phyloP scores from a whole-genome alignment of 2,113 vertebrate species.

The Tetrax tetrax region DNA sequence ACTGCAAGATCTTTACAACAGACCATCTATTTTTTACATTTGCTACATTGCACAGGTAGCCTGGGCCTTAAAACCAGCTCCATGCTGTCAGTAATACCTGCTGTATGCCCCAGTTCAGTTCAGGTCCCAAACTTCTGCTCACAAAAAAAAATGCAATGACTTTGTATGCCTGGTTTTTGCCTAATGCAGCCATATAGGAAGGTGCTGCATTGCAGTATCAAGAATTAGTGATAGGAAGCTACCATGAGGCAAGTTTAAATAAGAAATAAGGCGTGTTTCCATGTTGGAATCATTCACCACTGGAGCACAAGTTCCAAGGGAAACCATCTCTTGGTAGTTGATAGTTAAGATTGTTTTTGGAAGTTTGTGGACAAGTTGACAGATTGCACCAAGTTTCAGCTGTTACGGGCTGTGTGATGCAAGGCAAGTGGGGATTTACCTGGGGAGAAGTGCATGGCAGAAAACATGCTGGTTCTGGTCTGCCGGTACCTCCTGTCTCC shows the following conservation, averaged over 20 bases:
- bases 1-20: neutral
- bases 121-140: neutral
- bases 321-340: neutral
- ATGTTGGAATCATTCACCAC: neutral
- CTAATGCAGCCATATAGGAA: neutral
- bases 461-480: neutral
- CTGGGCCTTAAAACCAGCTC: neutral
- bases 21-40: neutral
- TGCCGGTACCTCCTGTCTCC: neutral
- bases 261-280: neutral
- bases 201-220: neutral
- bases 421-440: neutral
- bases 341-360: neutral
- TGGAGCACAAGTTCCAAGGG: neutral
- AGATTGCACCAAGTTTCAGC: neutral
- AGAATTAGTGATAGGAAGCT: neutral
- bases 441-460: neutral
- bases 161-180: neutral
- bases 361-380: neutral
- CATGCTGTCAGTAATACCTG: neutral
- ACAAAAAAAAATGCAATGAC: rapidly evolving
- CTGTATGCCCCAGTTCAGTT: neutral
- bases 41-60: neutral
- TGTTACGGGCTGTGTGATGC: neutral
- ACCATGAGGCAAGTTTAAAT: neutral